Conservation (phyloP, 2,797 vertebrate genomes). For the Knipowitschia caucasica region DNA sequence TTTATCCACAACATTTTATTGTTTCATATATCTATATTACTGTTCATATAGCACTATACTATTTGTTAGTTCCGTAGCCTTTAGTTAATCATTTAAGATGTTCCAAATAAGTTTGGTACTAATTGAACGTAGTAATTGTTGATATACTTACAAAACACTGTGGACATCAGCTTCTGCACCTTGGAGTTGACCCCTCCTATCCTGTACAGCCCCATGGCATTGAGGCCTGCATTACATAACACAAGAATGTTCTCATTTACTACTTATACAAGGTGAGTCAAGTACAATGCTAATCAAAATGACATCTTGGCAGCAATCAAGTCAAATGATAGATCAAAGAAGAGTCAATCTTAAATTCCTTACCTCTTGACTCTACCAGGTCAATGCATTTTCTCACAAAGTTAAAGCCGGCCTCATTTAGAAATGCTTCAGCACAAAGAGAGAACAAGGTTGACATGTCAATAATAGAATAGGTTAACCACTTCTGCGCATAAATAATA, state of each 20-base stretch:
- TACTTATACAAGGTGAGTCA: constrained; percentile 6
- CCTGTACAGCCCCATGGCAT: constrained; percentile 91
- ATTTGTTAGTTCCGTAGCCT: too few species aligned
- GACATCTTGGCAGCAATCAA: constrained; percentile 1
- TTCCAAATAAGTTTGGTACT: too few species aligned
- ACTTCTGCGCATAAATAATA: constrained; percentile 42
- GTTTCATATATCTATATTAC: too few species aligned
- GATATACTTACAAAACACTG: constrained; percentile 86
- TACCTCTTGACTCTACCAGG: constrained; percentile 89
- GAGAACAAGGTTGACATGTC: constrained; percentile 39
- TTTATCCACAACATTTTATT: too few species aligned
- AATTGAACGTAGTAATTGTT: too few species aligned
- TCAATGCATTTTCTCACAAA: constrained; percentile 94
- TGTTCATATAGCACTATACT: too few species aligned
- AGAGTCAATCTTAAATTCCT: constrained; percentile 35
- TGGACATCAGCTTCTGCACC: constrained; percentile 96
- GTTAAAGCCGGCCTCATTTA: constrained; percentile 97
- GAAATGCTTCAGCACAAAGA: constrained; percentile 80
- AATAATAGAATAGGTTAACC: constrained; percentile 46
- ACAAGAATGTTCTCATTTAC: constrained; percentile 3
- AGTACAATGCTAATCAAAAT: constrained; percentile 17
- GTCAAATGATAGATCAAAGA: constrained; percentile 26
- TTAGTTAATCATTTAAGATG: too few species aligned
- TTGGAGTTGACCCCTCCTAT: constrained; percentile 98
- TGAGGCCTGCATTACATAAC: constrained; percentile 77